A percentile compares a stretch with the other conserved stretches of the same genome.
Conservation (phyloP, 2,113 vertebrate genomes). For the Rattus rattus region DNA sequence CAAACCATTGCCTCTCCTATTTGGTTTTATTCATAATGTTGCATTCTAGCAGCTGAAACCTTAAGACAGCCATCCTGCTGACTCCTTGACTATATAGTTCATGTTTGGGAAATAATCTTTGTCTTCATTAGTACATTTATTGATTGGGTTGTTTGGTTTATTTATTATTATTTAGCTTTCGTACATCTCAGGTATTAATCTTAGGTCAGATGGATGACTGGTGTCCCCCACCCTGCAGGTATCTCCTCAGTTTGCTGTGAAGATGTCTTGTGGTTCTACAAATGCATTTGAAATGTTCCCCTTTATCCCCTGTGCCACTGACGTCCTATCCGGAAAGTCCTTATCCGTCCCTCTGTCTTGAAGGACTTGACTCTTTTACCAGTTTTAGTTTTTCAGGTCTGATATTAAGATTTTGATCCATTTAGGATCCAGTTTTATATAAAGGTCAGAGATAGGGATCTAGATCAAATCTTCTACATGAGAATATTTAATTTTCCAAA, state of each 20-base stretch:
- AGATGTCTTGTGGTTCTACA: not conserved
- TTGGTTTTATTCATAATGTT: not conserved
- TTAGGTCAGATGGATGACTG: not conserved
- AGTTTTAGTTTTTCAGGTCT: not conserved
- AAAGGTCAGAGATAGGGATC: no score
- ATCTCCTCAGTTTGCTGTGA: not conserved
- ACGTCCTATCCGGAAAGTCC: not conserved
- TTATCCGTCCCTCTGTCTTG: no score
- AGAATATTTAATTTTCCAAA: not conserved
- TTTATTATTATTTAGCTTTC: not conserved
- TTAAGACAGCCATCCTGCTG: not conserved
- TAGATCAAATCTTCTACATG: not conserved
- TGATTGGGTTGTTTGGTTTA: not conserved
- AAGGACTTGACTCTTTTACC: not conserved
- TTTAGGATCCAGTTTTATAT: not conserved
- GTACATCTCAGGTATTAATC: not conserved
- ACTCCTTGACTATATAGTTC: not conserved
- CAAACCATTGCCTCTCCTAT: not conserved
- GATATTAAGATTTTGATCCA: not conserved
- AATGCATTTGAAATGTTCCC: no score
- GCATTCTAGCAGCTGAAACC: not conserved
- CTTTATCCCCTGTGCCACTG: not conserved
- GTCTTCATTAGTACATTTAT: not conserved
- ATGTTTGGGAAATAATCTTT: not conserved
- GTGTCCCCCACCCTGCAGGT: not conserved